These are phyloP conservation scores for Cisticola juncidis DNA, from an alignment of 2,113 vertebrate genomes.

Conservation along the genomic window DNA sequence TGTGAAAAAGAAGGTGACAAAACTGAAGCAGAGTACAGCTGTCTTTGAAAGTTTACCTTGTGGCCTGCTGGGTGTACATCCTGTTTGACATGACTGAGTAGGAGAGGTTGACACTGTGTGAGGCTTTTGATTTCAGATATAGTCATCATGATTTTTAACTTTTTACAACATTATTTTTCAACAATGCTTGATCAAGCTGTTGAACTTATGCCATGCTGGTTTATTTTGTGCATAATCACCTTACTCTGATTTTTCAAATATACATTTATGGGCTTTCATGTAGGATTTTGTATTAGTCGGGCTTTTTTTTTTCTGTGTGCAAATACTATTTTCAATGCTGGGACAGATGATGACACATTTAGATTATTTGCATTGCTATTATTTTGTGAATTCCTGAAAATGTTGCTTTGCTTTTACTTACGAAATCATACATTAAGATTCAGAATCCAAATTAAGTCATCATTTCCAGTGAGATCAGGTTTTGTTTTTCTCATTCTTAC, in stretches of 20 bases:
- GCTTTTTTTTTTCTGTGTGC: neutral
- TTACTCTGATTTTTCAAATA: neutral
- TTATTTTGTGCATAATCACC: neutral
- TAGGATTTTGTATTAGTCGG: neutral
- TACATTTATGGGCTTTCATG: neutral
- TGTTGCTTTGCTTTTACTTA: neutral
- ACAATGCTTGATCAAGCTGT: neutral
- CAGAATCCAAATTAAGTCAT: neutral
- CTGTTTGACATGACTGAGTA: conserved; percentile 75
- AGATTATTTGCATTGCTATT: neutral
- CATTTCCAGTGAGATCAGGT: neutral
- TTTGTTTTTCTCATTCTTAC: neutral
- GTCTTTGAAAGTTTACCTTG: conserved; percentile 29
- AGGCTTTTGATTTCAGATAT: neutral
- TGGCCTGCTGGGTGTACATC: conserved; percentile 62
- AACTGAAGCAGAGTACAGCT: conserved; percentile 47
- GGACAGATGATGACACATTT: neutral
- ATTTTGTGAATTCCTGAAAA: neutral
- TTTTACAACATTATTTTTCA: neutral
- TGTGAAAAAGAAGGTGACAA: conserved; percentile 20
- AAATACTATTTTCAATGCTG: neutral
- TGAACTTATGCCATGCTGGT: neutral
- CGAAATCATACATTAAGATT: neutral
- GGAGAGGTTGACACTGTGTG: conserved; percentile 71
- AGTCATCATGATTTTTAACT: neutral